Conservation (phyloP, 2,797 vertebrate species). For the Micrastur ruficollis region DNA sequence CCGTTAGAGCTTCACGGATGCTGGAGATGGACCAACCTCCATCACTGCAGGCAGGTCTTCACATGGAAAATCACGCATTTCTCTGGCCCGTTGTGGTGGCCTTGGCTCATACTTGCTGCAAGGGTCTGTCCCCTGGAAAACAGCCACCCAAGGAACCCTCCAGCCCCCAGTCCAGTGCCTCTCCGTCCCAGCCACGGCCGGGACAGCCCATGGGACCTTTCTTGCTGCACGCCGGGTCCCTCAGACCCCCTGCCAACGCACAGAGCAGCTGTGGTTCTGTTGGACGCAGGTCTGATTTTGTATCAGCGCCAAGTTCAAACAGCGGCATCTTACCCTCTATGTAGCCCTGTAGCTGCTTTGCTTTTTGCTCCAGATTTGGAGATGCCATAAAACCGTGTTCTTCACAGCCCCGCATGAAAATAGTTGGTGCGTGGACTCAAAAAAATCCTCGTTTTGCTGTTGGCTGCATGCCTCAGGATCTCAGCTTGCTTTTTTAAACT, state of each 20-base stretch:
- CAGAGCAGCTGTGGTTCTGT: neutral
- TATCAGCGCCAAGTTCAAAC: neutral
- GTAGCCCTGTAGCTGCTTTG: neutral
- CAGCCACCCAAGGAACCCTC: neutral
- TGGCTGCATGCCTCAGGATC: neutral
- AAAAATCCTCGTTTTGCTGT: neutral
- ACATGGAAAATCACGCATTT: neutral
- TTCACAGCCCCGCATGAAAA: neutral
- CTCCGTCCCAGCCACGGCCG: neutral
- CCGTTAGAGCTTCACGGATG: neutral
- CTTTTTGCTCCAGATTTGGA: neutral
- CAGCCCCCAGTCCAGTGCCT: neutral
- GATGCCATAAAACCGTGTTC: neutral
- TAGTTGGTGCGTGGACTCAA: neutral
- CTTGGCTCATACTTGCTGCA: neutral
- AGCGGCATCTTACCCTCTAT: neutral
- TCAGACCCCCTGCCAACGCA: neutral
- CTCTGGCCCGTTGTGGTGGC: neutral
- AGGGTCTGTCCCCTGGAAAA: neutral
- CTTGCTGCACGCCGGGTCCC: neutral
- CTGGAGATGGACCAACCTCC: neutral
- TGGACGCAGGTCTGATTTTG: neutral
- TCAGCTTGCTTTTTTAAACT: neutral
- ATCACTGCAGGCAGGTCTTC: neutral
- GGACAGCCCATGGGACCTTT: neutral